These are phyloP conservation scores for Dendrolimus kikuchii DNA, from an alignment of 1,140 invertebrate genomes.

Conservation along the genomic window DNA sequence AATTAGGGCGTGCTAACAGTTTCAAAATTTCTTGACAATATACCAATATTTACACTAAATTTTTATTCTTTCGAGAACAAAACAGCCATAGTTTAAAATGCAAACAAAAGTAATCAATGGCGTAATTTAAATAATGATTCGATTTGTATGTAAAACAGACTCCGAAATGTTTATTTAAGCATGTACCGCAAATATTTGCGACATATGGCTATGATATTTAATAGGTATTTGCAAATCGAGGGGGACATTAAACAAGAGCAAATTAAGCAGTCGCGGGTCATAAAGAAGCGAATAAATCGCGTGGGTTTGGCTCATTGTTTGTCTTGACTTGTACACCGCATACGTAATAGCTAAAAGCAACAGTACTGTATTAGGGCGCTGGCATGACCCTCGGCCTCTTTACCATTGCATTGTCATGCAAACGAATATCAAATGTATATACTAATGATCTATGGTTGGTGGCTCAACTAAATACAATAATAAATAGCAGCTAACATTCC, in stretches of 20 bases:
- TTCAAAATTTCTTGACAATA: constrained; percentile 5
- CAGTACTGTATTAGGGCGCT: constrained; percentile 39
- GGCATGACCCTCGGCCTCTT: constrained; percentile 49
- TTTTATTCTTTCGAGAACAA: too few relatives aligned
- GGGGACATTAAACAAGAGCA: constrained; percentile 27
- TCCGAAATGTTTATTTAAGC: too few relatives aligned
- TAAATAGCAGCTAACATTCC: too few relatives aligned
- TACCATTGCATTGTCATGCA: constrained; percentile 49
- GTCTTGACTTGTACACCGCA: constrained; percentile 20
- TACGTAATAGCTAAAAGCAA: constrained; percentile 22
- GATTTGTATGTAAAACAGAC: too few relatives aligned
- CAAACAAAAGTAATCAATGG: too few relatives aligned
- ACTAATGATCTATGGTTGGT: constrained; percentile 23
- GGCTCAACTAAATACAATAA: too few relatives aligned
- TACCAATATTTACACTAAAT: neutral
- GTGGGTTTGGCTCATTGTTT: constrained; percentile 55
- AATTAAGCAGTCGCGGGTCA: constrained; percentile 35
- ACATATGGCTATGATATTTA: constrained; percentile 1
- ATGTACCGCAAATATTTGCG: constrained; percentile 12
- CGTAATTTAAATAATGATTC: too few relatives aligned
- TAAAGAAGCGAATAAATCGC: constrained; percentile 42
- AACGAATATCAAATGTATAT: constrained; percentile 31
- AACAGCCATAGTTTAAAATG: too few relatives aligned
- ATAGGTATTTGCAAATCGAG: constrained; percentile 3
- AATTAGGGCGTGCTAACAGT: constrained; percentile 19